These are phyloP conservation scores for Listrodromus nycthemerus DNA, from an alignment of 2,888 invertebrate genomes.

Conservation along the genomic window DNA sequence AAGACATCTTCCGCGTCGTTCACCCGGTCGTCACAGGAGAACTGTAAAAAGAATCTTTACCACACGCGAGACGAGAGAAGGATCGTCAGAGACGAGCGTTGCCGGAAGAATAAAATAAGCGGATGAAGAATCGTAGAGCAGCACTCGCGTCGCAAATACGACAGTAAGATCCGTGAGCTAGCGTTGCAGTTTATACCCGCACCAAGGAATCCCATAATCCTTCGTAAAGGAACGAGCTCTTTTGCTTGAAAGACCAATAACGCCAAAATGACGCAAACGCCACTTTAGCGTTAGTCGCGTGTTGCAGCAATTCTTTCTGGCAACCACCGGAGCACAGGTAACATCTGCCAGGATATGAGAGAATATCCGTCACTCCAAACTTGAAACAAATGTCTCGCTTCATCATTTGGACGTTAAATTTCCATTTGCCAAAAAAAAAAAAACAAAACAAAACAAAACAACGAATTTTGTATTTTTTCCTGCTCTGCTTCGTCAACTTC, in stretches of 20 bases:
- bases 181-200: conserved; percentile 1
- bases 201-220: conserved; percentile 17
- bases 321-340: background rate
- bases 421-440: background rate
- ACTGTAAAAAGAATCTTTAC: conserved; percentile 52
- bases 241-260: background rate
- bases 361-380: background rate
- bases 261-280: background rate
- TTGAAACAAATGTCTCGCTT: background rate
- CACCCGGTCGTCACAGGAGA: conserved; percentile 27
- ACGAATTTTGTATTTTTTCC: background rate
- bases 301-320: conserved; percentile 15
- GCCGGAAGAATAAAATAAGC: background rate
- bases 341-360: conserved; percentile 1
- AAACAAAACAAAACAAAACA: background rate
- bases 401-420: conserved; percentile 2
- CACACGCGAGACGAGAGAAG: conserved; percentile 23
- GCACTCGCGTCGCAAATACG: conserved; percentile 32
- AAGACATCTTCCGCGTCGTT: conserved; percentile 38
- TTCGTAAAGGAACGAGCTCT: conserved; percentile 2
- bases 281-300: background rate
- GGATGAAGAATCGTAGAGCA: background rate
- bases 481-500: background rate
- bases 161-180: conserved; percentile 8
- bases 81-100: background rate